Evolutionary conservation across 2,888 invertebrate genomes (phyloP).

Genomic region (Hylaea fasciaria): DNA sequence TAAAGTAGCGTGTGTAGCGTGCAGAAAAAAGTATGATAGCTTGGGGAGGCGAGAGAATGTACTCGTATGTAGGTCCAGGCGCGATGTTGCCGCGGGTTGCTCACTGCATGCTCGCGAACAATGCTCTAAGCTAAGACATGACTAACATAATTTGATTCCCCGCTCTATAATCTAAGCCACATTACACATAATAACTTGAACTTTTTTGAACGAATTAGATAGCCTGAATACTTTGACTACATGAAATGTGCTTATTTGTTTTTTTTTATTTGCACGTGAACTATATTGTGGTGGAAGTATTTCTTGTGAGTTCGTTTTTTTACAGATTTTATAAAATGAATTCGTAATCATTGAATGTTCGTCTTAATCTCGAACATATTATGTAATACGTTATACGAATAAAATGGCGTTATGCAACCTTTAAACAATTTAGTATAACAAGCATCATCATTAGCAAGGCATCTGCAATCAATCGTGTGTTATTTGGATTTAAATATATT

Average conservation of each 20-base stretch:
- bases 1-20: slow-evolving; percentile 63
- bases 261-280: slow-evolving; percentile 50
- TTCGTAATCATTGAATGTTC: too few relatives aligned
- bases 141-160: slow-evolving; percentile 70
- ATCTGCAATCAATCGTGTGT: background rate
- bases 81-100: slow-evolving; percentile 24
- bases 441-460: too few relatives aligned
- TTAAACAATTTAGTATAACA: too few relatives aligned
- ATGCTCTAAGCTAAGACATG: slow-evolving; percentile 67
- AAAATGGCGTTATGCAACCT: too few relatives aligned
- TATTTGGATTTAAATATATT: slow-evolving; percentile 23
- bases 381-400: too few relatives aligned
- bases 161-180: slow-evolving; percentile 71
- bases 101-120: slow-evolving; percentile 61
- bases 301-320: slow-evolving; percentile 44
- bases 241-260: slow-evolving; percentile 47
- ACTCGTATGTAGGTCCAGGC: slow-evolving; percentile 16
- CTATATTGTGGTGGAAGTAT: slow-evolving; percentile 47
- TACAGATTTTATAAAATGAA: background rate
- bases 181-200: slow-evolving; percentile 66
- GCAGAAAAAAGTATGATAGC: slow-evolving; percentile 53
- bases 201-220: slow-evolving; percentile 58
- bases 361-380: too few relatives aligned
- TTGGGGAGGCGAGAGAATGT: slow-evolving; percentile 29
- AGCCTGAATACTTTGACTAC: slow-evolving; percentile 55